Evolutionary conservation across 2,888 invertebrate species (phyloP), one percentile per base, ranked within the genome.

Genomic region (Hylaea fasciaria): DNA sequence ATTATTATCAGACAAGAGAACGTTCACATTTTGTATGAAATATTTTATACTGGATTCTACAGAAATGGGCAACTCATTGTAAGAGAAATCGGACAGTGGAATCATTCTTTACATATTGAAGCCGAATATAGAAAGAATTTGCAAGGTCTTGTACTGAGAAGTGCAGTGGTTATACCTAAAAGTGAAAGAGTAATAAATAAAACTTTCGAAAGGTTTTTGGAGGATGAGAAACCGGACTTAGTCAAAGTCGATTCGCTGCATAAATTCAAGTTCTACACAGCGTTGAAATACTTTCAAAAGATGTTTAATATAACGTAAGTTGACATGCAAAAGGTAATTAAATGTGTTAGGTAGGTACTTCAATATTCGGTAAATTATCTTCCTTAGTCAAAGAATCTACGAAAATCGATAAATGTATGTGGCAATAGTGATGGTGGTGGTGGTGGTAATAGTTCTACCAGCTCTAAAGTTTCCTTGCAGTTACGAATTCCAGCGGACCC

Each of bases 281-380:
- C 94, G 11, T 76, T 93, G 64, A 81, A 78, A 60, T 93, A 94
- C 75, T 91, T 95, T 58, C 81, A 89, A 65, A 94, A 95, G 68
- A 93, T 95, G 83, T 95, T 92, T 74, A 95, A 95, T 84, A 94
- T 95, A 77, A 94, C 93, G 95, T 95, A 84, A 90, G 89, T 40
- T 39, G 46, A 9, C 28, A 28, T 3, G 28, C 28, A 28, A 5
- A 28, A 28, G 3, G 7, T 28, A 28, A 5, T 28, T 7, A 28
- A 28, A 28, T 28, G 7, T 28, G n/a, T n/a, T n/a, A n/a, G n/a
- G n/a, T n/a, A n/a, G n/a, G n/a, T n/a, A n/a, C n/a, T n/a, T n/a
- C n/a, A n/a, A n/a, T n/a, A n/a, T n/a, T n/a, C n/a, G n/a, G n/a
- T n/a, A n/a, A n/a, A n/a, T n/a, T n/a, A n/a, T n/a, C n/a, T n/a